phyloP scores from a whole-genome alignment of 35 echinoderm and acorn worm species.

The Apostichopus californicus region DNA sequence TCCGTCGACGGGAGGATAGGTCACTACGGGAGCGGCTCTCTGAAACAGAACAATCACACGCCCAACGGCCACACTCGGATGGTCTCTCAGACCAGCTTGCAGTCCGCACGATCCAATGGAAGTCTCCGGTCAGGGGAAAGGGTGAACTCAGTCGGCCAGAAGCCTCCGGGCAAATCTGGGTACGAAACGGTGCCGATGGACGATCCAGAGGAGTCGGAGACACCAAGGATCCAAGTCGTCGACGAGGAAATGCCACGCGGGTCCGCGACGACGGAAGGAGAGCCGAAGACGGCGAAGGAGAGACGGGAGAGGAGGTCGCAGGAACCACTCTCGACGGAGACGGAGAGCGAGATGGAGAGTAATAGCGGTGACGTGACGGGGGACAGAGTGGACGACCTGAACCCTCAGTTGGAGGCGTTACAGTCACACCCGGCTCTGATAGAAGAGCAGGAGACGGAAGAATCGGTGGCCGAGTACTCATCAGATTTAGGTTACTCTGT shows the following conservation, averaged over 20 bases:
- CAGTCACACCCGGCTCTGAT: slow-evolving; percentile 42
- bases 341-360: slow-evolving; percentile 13
- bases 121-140: neutral
- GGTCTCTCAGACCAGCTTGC: slow-evolving; percentile 47
- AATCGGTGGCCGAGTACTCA: slow-evolving; percentile 18
- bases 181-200: slow-evolving; percentile 30
- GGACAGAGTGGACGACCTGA: slow-evolving; percentile 51
- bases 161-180: neutral
- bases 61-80: slow-evolving; percentile 48
- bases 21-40: slow-evolving; percentile 10
- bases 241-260: neutral
- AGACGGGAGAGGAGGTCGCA: neutral
- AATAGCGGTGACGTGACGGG: neutral
- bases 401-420: slow-evolving; percentile 53
- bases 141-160: neutral
- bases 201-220: neutral
- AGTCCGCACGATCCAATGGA: slow-evolving; percentile 32
- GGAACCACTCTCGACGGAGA: neutral
- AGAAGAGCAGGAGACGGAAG: slow-evolving; percentile 20
- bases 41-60: slow-evolving; percentile 8
- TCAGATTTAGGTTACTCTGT: neutral
- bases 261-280: neutral
- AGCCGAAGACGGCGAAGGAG: neutral
- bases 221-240: slow-evolving; percentile 1
- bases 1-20: slow-evolving; percentile 54